Conservation (phyloP, 2,797 vertebrate species). For the Gallinago solitaria region DNA sequence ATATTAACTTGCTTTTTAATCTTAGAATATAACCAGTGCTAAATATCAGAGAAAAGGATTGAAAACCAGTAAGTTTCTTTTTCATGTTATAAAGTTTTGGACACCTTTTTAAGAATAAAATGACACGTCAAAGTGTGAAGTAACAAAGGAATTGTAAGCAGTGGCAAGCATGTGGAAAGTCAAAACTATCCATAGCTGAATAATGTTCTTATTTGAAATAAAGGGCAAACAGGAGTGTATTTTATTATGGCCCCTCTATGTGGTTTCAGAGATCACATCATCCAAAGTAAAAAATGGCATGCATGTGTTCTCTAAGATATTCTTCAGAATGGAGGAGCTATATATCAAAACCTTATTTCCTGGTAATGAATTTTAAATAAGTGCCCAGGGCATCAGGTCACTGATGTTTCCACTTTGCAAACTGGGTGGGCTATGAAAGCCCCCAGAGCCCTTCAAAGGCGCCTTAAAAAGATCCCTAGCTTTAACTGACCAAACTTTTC, state of each 20-base stretch:
- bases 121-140: neutral
- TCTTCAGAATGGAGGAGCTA: conserved; percentile 50
- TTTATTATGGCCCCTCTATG: conserved; percentile 37
- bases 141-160: conserved; percentile 31
- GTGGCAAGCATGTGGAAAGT: conserved; percentile 14
- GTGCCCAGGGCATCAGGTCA: conserved; percentile 70
- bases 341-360: conserved; percentile 75
- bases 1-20: neutral
- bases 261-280: conserved; percentile 44
- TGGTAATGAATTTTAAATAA: conserved; percentile 74
- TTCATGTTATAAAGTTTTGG: neutral
- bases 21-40: neutral
- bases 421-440: conserved; percentile 77
- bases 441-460: conserved; percentile 75
- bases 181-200: conserved; percentile 32
- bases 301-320: conserved; percentile 53
- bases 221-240: conserved; percentile 43
- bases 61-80: neutral
- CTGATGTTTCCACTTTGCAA: conserved; percentile 76
- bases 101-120: conserved; percentile 22
- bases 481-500: conserved; percentile 73
- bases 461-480: conserved; percentile 59
- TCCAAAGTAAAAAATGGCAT: conserved; percentile 40
- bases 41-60: neutral
- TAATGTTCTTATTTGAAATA: conserved; percentile 40